Evolutionary conservation across 2,888 invertebrate species (phyloP).

Genomic region (Drosophila eohydei): DNA sequence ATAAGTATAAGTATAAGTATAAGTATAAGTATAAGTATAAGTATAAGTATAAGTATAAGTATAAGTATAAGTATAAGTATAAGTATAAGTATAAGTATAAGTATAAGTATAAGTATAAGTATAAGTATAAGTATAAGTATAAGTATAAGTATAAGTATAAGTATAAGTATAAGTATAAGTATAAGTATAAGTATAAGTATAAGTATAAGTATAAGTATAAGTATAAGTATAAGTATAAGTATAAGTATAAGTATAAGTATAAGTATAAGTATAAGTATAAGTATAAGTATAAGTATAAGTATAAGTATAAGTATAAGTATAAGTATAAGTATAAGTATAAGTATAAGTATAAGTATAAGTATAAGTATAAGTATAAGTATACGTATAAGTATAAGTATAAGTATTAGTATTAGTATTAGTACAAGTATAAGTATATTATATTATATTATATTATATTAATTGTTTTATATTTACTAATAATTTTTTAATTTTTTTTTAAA

Average conservation of each 20-base stretch:
- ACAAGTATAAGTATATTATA: background rate
- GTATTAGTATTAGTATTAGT: background rate
- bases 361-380: background rate
- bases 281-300: background rate
- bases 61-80: background rate
- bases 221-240: background rate
- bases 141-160: background rate
- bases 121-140: background rate
- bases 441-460: background rate
- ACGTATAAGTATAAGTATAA: background rate
- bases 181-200: background rate
- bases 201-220: background rate
- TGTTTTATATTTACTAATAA: background rate
- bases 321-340: background rate
- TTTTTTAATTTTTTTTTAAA: background rate
- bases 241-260: background rate
- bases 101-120: conserved; percentile 2
- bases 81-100: background rate
- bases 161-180: background rate
- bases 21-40: conserved; percentile 1
- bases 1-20: background rate
- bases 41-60: background rate
- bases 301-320: background rate
- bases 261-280: background rate
- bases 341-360: background rate